Evolutionary conservation across 2,888 invertebrate genomes (phyloP).

Genomic region (Prenolepis imparis): DNA sequence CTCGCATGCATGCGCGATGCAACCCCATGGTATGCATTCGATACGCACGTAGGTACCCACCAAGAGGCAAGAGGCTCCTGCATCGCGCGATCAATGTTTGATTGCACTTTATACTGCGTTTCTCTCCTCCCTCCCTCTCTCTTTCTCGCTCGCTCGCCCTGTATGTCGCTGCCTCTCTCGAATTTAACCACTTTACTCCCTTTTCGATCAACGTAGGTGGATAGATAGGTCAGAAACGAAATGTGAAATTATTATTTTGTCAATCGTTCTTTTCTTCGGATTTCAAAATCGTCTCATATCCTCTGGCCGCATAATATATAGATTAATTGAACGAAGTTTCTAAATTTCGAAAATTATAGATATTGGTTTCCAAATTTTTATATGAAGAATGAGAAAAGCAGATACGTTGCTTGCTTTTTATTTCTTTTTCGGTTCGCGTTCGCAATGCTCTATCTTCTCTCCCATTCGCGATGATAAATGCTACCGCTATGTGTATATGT

Average conservation of each 20-base stretch:
- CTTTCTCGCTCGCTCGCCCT: conserved; percentile 27
- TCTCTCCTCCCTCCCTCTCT: conserved; percentile 50
- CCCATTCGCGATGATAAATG: conserved; percentile 8
- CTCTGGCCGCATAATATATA: background rate
- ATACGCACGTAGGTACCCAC: conserved; percentile 80
- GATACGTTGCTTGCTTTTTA: background rate
- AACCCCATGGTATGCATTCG: conserved; percentile 81
- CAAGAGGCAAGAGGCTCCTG: conserved; percentile 78
- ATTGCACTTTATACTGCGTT: conserved; percentile 79
- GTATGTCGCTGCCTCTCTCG: background rate
- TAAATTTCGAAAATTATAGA: background rate
- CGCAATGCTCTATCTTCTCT: background rate
- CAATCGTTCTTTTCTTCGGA: background rate
- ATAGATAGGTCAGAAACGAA: background rate
- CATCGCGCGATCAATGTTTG: conserved; percentile 80
- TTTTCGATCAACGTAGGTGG: conserved; percentile 20
- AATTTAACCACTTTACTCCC: conserved; percentile 32
- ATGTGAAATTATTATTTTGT: conserved; percentile 1
- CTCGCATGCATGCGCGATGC: conserved; percentile 80
- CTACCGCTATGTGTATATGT: background rate
- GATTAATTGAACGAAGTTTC: background rate
- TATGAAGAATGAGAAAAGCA: background rate
- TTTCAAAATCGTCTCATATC: background rate
- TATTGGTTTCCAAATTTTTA: background rate
- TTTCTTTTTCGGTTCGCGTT: background rate